Base-by-base conservation (phyloP, 2,113 vertebrate genomes). In the Leucoraja erinaceus region DNA sequence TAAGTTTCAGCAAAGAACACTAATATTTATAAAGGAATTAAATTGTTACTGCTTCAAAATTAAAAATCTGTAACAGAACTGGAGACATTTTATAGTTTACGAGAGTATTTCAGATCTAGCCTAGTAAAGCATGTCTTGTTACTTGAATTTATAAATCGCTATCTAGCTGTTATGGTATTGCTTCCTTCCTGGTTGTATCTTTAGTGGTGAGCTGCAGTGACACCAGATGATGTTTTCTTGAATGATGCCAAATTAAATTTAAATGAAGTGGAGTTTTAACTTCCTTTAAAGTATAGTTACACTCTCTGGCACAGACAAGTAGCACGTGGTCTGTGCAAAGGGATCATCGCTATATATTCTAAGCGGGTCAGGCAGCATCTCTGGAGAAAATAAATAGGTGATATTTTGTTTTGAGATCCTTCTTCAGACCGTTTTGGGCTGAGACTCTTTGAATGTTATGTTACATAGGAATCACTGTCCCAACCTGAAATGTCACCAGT, bases 191-290 rank as follows among this genome's bases (percentile, higher is more conserved):
- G 83, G 1, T n/a, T 88, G 6, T 31, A 88, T 88, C 59, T 66
- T 88, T 5, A 63, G 56, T 63, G 59, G 22, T 88, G 59, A 88
- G 83, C 59, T 88, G 31, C 12, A 88, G 59, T 88, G 25, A 88
- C 83, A 88, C 59, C 83, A 88, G n/a, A 28, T 88, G 83, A 88
- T 66, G 12, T 88, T 88, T 63, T 88, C 7, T 28, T 88, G 56
- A 88, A 31, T 88, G 59, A 14, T 88, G 83, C 59, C 59, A 66
- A n/a, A 63, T 63, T 4, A 88, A 88, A 86, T 63, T 86, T 12
- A 86, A 86, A 61, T 59, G 25, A 31, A 86, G 83, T 72, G 61
- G 25, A 31, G 12, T n/a, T 59, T 86, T 86, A 1, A 86, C 59
- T 88, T 66, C 83, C 83, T 88, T 33, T 63, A 63, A 5, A n/a